Percentiles rank a stretch among this genome's conserved stretches.
These are phyloP conservation scores for Osmerus mordax DNA, from an alignment of 2,113 vertebrate genomes.

Conservation along the genomic window DNA sequence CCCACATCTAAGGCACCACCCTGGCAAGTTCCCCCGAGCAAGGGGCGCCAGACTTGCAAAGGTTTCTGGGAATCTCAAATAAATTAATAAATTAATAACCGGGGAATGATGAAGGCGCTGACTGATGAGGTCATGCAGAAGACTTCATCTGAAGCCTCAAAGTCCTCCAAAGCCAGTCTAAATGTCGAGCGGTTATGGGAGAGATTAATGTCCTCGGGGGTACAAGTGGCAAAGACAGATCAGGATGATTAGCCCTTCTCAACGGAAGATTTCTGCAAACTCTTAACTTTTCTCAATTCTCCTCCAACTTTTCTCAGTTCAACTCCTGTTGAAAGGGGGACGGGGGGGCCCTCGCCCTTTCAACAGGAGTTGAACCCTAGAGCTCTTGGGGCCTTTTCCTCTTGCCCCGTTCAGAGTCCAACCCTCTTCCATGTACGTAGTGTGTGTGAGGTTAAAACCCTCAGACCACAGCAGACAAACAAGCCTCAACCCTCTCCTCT, in stretches of 20 bases:
- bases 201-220: constrained; percentile 44
- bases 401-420: constrained; percentile 31
- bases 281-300: constrained; percentile 42
- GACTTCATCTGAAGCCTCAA: constrained; percentile 49
- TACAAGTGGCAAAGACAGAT: constrained; percentile 30
- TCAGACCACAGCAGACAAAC: constrained; percentile 67
- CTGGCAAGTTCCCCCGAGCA: constrained; percentile 19
- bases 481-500: constrained; percentile 61
- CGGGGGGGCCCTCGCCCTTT: too few relatives aligned
- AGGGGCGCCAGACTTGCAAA: constrained; percentile 35
- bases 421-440: constrained; percentile 41
- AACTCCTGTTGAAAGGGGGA: not conserved
- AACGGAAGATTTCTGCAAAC: constrained; percentile 53
- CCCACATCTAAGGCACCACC: constrained; percentile 49
- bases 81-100: constrained; percentile 40
- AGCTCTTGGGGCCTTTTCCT: constrained; percentile 20
- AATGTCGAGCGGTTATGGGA: constrained; percentile 50
- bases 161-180: constrained; percentile 46
- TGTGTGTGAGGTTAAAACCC: constrained; percentile 37
- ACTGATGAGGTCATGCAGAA: constrained; percentile 62
- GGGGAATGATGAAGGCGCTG: constrained; percentile 48
- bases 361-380: constrained; percentile 36
- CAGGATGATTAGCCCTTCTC: constrained; percentile 34
- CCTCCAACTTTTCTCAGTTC: constrained; percentile 39
- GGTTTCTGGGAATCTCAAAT: constrained; percentile 53